Conservation (phyloP, 2,888 invertebrate species). For the Epinotia demarniana region DNA sequence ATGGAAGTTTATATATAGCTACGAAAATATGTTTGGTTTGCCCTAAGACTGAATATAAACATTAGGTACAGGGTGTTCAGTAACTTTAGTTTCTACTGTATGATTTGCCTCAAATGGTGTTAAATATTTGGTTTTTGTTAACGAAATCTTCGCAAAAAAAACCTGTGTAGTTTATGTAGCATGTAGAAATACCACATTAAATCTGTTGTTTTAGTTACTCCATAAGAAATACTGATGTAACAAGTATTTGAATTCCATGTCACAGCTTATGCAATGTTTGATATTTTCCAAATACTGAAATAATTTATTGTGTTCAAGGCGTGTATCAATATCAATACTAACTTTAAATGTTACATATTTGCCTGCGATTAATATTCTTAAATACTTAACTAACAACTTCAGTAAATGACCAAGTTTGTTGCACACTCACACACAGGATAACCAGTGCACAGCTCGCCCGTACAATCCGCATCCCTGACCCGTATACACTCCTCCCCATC, state of each 20-base stretch:
- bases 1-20: background rate
- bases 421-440: slow-evolving; percentile 90
- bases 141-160: background rate
- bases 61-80: background rate
- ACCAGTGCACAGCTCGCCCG: slow-evolving; percentile 87
- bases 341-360: too few species aligned
- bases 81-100: background rate
- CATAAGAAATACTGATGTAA: too few species aligned
- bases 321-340: background rate
- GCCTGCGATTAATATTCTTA: too few species aligned
- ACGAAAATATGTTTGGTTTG: background rate
- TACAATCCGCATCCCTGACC: slow-evolving; percentile 88
- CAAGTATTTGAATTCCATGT: too few species aligned
- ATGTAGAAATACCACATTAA: background rate
- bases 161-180: too few species aligned
- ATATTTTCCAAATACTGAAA: too few species aligned
- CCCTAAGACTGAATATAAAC: background rate
- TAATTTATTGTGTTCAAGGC: too few species aligned
- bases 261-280: too few species aligned
- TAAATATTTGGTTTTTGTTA: background rate
- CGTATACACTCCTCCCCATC: slow-evolving; percentile 90
- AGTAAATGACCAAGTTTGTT: too few species aligned
- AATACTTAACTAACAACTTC: too few species aligned
- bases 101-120: slow-evolving; percentile 1
- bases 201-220: background rate